These are phyloP conservation scores for Melanerpes formicivorus DNA, from an alignment of 2,113 vertebrate species.

Conservation along the genomic window DNA sequence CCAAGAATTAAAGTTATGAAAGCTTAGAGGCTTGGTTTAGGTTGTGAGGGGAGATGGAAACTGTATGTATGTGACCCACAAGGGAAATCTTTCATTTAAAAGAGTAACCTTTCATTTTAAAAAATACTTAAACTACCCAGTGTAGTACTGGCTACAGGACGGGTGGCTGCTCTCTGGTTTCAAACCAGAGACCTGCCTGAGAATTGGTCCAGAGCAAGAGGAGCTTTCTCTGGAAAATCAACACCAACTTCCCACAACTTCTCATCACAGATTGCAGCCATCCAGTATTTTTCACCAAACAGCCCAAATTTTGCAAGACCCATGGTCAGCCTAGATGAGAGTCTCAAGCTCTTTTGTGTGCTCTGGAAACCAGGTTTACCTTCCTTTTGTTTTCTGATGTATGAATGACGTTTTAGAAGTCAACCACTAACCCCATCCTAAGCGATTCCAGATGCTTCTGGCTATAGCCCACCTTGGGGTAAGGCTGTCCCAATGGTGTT, in stretches of 20 bases:
- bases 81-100: neutral
- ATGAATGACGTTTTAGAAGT: neutral
- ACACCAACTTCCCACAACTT: neutral
- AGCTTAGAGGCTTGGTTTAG: neutral
- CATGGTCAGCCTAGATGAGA: neutral
- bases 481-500: neutral
- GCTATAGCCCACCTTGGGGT: neutral
- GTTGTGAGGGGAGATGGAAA: neutral
- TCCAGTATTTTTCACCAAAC: neutral
- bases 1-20: neutral
- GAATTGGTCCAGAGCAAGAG: neutral
- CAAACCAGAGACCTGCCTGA: neutral
- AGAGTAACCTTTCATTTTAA: neutral
- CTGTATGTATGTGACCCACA: rapidly evolving
- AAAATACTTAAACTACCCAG: neutral
- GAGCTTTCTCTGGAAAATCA: neutral
- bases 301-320: neutral
- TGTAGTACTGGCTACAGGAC: rapidly evolving
- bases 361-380: neutral
- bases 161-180: neutral
- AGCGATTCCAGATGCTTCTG: neutral
- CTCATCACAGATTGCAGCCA: neutral
- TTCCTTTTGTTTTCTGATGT: neutral
- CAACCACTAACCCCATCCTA: rapidly evolving
- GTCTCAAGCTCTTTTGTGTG: neutral